phyloP scores from a whole-genome alignment of 2,113 vertebrate species.

The Notarius quadriscutis region DNA sequence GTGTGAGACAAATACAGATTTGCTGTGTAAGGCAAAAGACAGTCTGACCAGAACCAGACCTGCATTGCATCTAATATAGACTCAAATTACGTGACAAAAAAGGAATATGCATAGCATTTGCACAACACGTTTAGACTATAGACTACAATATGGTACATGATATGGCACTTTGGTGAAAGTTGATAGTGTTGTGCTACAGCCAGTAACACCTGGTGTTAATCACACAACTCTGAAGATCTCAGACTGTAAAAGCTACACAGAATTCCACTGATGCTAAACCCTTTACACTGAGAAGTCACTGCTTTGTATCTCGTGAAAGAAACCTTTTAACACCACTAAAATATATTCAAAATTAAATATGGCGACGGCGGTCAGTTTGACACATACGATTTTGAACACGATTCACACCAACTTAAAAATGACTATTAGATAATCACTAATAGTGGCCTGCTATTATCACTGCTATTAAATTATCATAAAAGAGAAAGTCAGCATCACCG shows the following conservation, averaged over 20 bases:
- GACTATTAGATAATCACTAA: not conserved
- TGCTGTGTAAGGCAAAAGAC: not conserved
- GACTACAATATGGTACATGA: constrained; percentile 6
- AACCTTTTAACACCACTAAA: not conserved
- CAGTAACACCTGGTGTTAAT: constrained; percentile 42
- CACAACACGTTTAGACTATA: constrained; percentile 31
- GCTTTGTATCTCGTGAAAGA: constrained; percentile 10
- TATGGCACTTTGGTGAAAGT: constrained; percentile 18
- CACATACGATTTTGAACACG: not conserved
- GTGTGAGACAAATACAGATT: not conserved
- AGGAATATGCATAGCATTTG: constrained; percentile 1
- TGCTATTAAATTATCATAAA: not conserved
- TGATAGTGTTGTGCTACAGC: constrained; percentile 38
- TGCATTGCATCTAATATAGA: constrained; percentile 6
- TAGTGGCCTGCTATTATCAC: not conserved
- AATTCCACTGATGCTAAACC: not conserved
- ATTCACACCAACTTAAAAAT: not conserved
- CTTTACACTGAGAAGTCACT: constrained; percentile 5
- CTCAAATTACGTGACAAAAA: constrained; percentile 6
- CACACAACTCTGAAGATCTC: constrained; percentile 14
- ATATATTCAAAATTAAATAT: not conserved
- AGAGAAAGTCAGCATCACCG: not conserved
- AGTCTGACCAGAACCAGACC: constrained; percentile 9
- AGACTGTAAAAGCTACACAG: not conserved
- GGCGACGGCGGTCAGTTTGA: not conserved